Base-by-base conservation (phyloP, 2,888 invertebrate genomes). In the Vesta saturnalis region DNA sequence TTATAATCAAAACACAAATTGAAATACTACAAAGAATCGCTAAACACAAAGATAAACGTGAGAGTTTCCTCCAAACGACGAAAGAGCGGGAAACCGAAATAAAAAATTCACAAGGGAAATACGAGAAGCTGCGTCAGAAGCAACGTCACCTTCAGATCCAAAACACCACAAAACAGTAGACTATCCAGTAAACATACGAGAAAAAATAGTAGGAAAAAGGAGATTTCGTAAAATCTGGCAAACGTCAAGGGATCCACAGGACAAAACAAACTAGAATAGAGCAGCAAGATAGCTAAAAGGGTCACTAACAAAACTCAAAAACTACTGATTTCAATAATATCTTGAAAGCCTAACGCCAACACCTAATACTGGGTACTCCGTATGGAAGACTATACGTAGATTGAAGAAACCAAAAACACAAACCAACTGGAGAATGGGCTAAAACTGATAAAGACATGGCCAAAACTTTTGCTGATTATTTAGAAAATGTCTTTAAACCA, bases 51-150 rank as follows among this genome's bases (percentile, higher is more conserved):
- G 10, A 30, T 30, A 30, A 30, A 30, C 30, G 5, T 30, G 10
- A 30, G 10, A 30, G 30, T 30, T 10, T 30, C 30, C 30, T 30
- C 30, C 4, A 30, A 30, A 30, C 30, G 10, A 10, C 30, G 14
- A 15, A 56, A 56, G 56, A 56, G 22, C 30, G 23, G 56, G 56
- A 57, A 35, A 57, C 39, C 35, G 35, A 57, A 39, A 39, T 57
- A 57, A 57, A 57, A 57, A 57, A 4, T 57, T 57, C 12, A 57
- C 39, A 2, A 5, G 12, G 4, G 6, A 15, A 21, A 56, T 56
- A 56, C 30, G 10, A 30, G 30, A 30, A 30, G 4, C 30, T 10
- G 30, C 10, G 10, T 30, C 5, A 10, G 4, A 30, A 10, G 30
- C 30, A 30, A 30, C 30, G 10, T 30, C 30, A 10, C 6, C 16